A percentile compares a stretch with the other conserved stretches of the same genome.
Conservation (phyloP, 2,888 invertebrate species). For the Leptogaster cylindrica region DNA sequence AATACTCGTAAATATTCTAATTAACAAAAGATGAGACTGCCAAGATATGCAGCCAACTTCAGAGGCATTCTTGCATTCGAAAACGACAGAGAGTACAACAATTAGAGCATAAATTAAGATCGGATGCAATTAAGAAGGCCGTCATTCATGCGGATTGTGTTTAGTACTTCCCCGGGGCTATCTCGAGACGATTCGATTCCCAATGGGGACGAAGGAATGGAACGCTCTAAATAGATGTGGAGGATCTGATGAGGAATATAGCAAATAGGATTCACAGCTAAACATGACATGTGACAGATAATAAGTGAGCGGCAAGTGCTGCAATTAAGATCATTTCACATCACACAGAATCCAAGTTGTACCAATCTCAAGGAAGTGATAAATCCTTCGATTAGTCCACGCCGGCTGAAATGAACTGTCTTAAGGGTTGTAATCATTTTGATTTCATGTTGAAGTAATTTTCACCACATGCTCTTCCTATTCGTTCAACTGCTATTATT, state of each 20-base stretch:
- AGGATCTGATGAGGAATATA: neutral
- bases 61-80: neutral
- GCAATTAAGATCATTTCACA: neutral
- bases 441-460: too few relatives aligned
- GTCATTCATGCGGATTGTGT: neutral
- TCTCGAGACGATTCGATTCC: too few relatives aligned
- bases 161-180: neutral
- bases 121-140: neutral
- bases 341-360: neutral
- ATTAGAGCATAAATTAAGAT: slow-evolving; percentile 12
- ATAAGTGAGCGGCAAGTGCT: slow-evolving; percentile 12
- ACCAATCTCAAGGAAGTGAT: neutral
- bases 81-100: neutral
- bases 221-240: neutral
- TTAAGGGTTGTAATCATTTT: too few relatives aligned
- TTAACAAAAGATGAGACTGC: slow-evolving; percentile 2
- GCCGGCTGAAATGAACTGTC: too few relatives aligned
- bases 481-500: too few relatives aligned
- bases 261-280: slow-evolving; percentile 9
- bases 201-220: neutral
- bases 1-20: slow-evolving; percentile 11
- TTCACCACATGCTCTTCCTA: too few relatives aligned
- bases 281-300: slow-evolving; percentile 10
- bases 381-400: neutral
- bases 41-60: neutral